phyloP scores from a whole-genome alignment of 2,797 vertebrate species.

The Argya squamiceps region DNA sequence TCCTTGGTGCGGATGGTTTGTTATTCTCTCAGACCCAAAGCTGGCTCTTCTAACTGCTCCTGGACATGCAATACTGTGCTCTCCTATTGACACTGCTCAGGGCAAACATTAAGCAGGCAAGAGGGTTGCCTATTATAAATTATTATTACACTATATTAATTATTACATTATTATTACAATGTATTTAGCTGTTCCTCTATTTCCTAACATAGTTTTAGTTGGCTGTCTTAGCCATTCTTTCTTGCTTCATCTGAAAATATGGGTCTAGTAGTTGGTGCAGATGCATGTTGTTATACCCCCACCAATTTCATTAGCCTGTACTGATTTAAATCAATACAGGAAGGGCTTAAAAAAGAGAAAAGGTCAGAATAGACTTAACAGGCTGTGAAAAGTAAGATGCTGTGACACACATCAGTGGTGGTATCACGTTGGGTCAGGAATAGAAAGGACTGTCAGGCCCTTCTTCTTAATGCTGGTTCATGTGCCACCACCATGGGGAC shows the following conservation, averaged over 20 bases:
- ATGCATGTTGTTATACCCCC: neutral
- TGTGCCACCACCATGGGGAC: neutral
- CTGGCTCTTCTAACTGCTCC: rapidly evolving
- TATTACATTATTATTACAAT: neutral
- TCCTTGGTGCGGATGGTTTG: neutral
- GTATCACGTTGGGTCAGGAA: neutral
- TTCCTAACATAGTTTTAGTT: neutral
- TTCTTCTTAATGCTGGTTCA: neutral
- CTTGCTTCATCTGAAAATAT: neutral
- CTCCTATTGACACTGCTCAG: neutral
- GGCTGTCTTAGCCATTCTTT: neutral
- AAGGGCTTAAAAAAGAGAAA: neutral
- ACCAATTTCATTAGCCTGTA: neutral
- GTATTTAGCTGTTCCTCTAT: neutral
- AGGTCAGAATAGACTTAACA: neutral
- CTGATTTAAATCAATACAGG: neutral
- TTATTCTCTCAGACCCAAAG: neutral
- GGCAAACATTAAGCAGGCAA: neutral
- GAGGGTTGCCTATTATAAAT: neutral
- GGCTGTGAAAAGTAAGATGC: rapidly evolving
- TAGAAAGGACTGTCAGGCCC: neutral
- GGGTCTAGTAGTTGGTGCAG: neutral
- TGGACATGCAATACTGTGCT: rapidly evolving
- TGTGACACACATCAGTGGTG: neutral
- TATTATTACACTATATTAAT: neutral